Evolutionary conservation across 2,888 invertebrate species (phyloP).

Genomic region (Blomia tropicalis): DNA sequence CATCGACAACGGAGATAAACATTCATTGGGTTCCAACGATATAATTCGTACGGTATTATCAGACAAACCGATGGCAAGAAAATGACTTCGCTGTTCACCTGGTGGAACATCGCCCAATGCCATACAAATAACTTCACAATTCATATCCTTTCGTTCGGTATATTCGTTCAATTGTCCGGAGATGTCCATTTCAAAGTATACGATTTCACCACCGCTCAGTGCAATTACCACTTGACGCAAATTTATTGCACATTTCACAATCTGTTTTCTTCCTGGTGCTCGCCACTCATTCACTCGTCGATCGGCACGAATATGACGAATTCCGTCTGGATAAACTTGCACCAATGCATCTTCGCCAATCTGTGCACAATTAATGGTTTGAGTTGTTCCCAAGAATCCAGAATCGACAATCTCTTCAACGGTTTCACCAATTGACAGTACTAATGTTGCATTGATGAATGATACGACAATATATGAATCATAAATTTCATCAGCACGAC

Average conservation of each 20-base stretch:
- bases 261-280: slow-evolving; percentile 88
- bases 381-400: slow-evolving; percentile 94
- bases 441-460: slow-evolving; percentile 93
- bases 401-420: slow-evolving; percentile 99
- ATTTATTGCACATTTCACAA: slow-evolving; percentile 94
- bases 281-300: slow-evolving; percentile 99
- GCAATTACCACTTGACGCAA: slow-evolving; percentile 96
- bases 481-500: slow-evolving; percentile 86
- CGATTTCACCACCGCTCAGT: slow-evolving; percentile 86
- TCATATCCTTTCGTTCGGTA: slow-evolving; percentile 88
- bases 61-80: slow-evolving; percentile 82
- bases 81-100: slow-evolving; percentile 86
- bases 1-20: slow-evolving; percentile 83
- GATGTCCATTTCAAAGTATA: slow-evolving; percentile 99
- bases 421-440: slow-evolving; percentile 95
- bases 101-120: slow-evolving; percentile 83
- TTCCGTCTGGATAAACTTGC: slow-evolving; percentile 96
- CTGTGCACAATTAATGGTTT: slow-evolving; percentile 92
- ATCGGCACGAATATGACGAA: slow-evolving; percentile 91
- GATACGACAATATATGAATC: slow-evolving; percentile 99
- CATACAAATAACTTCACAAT: slow-evolving; percentile 95
- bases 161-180: slow-evolving; percentile 96
- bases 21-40: slow-evolving; percentile 90
- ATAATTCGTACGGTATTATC: slow-evolving; percentile 95
- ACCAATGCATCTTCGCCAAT: slow-evolving; percentile 93